Evolutionary conservation across 2,888 invertebrate genomes (phyloP), one percentile per base, ranked within the genome.

Genomic region (Machimus atricapillus): DNA sequence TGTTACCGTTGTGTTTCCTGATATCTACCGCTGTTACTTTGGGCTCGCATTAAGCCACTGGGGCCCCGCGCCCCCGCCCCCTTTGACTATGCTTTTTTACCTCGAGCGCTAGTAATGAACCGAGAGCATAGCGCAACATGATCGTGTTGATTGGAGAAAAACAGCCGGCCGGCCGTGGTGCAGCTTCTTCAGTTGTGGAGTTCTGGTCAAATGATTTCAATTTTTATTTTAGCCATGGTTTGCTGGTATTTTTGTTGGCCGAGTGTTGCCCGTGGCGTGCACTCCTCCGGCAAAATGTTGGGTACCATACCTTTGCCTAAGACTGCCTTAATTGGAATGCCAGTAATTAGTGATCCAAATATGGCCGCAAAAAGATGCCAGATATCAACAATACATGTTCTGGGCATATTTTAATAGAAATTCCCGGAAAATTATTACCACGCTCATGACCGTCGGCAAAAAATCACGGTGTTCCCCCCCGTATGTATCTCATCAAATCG

Each of bases 71-170:
- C 74, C 8, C 9, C 19, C 27, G 31, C 40, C 12, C 27, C 31
- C 73, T 31, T n/a, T n/a, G 1, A 23, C 76, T 74, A 27, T 66
- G 66, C 16, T 74, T 85, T 85, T 66, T 85, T 46, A 74, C 85
- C 74, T 73, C 46, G 74, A 85, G 52, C 66, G 6, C 82, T 86
- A 86, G 86, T 87, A 87, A 87, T 86, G 86, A 87, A 86, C 85
- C 56, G 56, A 87, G 86, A 87, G 82, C 76, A 85, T 86, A 87
- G 86, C 76, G 78, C 83, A 79, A 79, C 86, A 86, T 79, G 86
- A 86, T 86, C 86, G 86, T 86, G 86, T 86, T 86, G 86, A 86
- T 86, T 86, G 86, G 79, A 81, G 43, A 46, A 43, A 79, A 86
- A 86, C 86, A 78, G 43, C 79, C 46, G 81, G 78, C 79, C 31